phyloP scores from a whole-genome alignment of 2,113 vertebrate genomes.

The Protobothrops flavoviridis region DNA sequence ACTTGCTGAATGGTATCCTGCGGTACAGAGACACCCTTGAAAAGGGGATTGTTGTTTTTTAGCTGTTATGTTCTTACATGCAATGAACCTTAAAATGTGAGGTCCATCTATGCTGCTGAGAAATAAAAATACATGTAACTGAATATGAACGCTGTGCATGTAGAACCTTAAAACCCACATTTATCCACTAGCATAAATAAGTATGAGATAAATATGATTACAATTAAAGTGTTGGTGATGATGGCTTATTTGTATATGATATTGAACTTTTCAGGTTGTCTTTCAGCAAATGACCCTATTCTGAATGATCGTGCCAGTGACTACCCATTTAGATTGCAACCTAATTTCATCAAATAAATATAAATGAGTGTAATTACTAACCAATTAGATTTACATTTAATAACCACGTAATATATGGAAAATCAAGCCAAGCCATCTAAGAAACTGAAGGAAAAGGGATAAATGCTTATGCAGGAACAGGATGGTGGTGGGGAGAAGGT shows the following conservation, averaged over 20 bases:
- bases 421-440: background rate
- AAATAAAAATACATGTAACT: background rate
- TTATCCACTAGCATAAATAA: background rate
- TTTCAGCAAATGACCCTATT: background rate
- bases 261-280: background rate
- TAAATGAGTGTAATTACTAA: background rate
- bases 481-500: background rate
- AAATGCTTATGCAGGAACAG: background rate
- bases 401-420: background rate
- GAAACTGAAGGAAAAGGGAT: background rate
- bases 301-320: background rate
- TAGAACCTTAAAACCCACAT: background rate
- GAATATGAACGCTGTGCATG: background rate
- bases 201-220: background rate
- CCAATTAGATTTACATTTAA: background rate
- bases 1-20: background rate
- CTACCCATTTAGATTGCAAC: background rate
- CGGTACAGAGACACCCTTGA: background rate
- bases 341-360: background rate
- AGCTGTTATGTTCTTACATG: background rate
- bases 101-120: background rate
- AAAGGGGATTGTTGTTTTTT: background rate
- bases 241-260: background rate
- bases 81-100: background rate
- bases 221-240: background rate